phyloP scores from a whole-genome alignment of 2,113 vertebrate genomes.

The Calidris pygmaea region DNA sequence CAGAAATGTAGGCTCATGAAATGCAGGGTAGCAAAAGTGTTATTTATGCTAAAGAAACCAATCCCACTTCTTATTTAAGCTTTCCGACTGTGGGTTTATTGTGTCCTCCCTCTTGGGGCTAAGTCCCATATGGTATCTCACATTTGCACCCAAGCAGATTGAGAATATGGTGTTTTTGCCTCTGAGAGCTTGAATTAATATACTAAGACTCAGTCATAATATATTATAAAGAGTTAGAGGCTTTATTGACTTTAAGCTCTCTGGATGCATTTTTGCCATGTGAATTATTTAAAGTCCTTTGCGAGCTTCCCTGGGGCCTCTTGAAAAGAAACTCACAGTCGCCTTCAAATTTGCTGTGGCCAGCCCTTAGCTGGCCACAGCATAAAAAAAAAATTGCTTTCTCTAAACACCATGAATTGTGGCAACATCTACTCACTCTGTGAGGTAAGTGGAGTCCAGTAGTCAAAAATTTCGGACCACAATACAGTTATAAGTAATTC shows the following conservation, averaged over 20 bases:
- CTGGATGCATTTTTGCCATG: conserved; percentile 8
- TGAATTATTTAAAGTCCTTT: conserved; percentile 51
- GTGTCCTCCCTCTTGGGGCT: conserved; percentile 4
- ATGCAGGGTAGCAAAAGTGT: conserved; percentile 12
- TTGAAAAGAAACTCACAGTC: neutral
- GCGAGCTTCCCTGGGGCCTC: neutral
- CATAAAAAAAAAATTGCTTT: neutral
- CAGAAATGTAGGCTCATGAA: conserved; percentile 37
- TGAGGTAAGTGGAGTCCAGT: neutral
- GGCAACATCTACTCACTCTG: neutral
- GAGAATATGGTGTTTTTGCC: neutral
- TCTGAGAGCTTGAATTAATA: conserved; percentile 49
- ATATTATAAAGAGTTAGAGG: conserved; percentile 18
- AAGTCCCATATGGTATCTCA: conserved; percentile 35
- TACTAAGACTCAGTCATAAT: neutral
- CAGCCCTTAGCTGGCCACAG: neutral
- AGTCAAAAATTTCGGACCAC: neutral
- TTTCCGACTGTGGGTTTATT: conserved; percentile 8
- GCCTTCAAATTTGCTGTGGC: neutral
- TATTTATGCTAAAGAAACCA: conserved; percentile 46
- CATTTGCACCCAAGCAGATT: conserved; percentile 39
- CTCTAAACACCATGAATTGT: neutral
- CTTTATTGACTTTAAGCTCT: conserved; percentile 49
- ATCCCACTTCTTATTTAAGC: conserved; percentile 30
- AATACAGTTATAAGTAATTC: neutral